These are phyloP conservation scores for Choristoneura rosaceana DNA, from an alignment of 2,888 invertebrate genomes.

Conservation along the genomic window DNA sequence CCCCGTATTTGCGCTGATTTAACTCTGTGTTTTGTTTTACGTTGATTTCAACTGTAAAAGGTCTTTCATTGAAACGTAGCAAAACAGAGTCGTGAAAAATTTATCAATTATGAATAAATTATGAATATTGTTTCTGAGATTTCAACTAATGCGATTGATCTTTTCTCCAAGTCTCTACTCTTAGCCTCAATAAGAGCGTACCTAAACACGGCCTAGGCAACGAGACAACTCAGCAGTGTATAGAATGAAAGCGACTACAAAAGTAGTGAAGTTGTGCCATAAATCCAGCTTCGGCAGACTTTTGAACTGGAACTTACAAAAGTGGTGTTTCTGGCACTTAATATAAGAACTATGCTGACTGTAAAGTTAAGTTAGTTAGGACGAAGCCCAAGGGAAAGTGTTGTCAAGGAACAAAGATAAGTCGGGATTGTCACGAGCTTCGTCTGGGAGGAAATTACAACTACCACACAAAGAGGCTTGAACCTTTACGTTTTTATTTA, in stretches of 20 bases:
- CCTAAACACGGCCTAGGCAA: conserved; percentile 42
- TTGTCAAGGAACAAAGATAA: conserved; percentile 82
- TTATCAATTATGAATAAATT: too few species aligned
- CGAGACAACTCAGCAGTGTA: conserved; percentile 63
- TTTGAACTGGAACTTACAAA: conserved; percentile 43
- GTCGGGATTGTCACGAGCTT: conserved; percentile 77
- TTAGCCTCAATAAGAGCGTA: too few species aligned
- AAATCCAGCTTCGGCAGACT: conserved; percentile 65
- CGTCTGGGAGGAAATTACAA: conserved; percentile 78
- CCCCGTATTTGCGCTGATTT: conserved; percentile 32
- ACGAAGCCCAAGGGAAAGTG: conserved; percentile 76
- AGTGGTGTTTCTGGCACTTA: conserved; percentile 42
- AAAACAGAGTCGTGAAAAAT: too few species aligned
- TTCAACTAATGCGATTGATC: too few species aligned
- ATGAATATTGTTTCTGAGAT: too few species aligned
- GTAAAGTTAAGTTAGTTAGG: conserved; percentile 52
- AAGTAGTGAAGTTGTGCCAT: conserved; percentile 74
- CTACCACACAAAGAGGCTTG: conserved; percentile 70
- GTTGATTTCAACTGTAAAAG: conserved; percentile 14
- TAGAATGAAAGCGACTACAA: conserved; percentile 78
- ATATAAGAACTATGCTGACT: conserved; percentile 47
- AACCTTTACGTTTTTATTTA: conserved; percentile 60
- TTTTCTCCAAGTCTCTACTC: too few species aligned
- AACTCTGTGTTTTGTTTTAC: conserved; percentile 27
- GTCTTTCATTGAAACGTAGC: too few species aligned